Base-by-base conservation (phyloP, 2,888 invertebrate species). In the Patella caerulea region DNA sequence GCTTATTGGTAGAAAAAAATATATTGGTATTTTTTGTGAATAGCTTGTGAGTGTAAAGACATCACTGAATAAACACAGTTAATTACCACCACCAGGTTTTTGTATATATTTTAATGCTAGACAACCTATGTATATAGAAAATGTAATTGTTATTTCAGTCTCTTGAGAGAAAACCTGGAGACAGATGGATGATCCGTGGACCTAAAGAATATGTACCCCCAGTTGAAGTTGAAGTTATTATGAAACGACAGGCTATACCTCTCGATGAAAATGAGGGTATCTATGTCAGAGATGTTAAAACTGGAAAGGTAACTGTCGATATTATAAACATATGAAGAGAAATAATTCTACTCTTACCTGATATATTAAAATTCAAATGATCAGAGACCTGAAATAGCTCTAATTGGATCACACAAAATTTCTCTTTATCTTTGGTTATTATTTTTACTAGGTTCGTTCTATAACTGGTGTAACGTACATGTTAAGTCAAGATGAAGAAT, bases 231-330 rank as follows among this genome's bases (percentile, higher is more conserved):
- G 92, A 93, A 81, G 92, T 93, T 15, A 88, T 92, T 19, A 87
- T 90, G 78, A 89, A 91, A 83, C 84, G 92, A 73, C 86, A 88
- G 55, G 92, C 93, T 29, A 92, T 93, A 55, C 92, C 93, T 70
- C 86, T 93, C 70, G 93, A 93, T 85, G 92, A 92, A 79, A 93
- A 92, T 84, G 93, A 93, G 87, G 93, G 92, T 72, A 93, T 93
- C 82, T 93, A 93, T 84, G 92, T 93, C 65, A 82, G 93, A 29
- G 92, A 93, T 83, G 90, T 92, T 76, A 93, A 92, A 83, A 87
- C 86, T 79, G 92, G 92, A 83, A 88, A 92, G 87, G 92, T 92
- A 59, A 78, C 89, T 34, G 7, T 45, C 1, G 7, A 45, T 45
- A 45, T 45, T 45, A 7, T 45, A 45, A 45, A 45, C 45, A 45